phyloP scores from a whole-genome alignment of 2,113 vertebrate genomes.

The Cnemophilus loriae region DNA sequence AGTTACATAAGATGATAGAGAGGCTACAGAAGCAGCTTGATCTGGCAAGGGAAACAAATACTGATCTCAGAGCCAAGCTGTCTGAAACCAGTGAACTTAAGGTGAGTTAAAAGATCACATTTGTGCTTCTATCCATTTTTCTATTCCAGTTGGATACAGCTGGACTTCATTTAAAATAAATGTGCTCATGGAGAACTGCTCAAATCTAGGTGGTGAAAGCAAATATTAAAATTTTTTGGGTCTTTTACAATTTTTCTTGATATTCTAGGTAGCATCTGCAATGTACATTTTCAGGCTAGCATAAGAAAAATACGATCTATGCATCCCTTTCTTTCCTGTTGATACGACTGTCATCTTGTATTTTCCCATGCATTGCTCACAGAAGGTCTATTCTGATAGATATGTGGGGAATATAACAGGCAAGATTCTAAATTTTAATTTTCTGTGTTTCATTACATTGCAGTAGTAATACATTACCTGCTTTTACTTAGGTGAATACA shows the following conservation, averaged over 20 bases:
- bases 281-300: background rate
- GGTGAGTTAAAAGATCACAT: conserved; percentile 67
- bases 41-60: conserved; percentile 67
- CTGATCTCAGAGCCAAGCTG: conserved; percentile 82
- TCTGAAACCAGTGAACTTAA: conserved; percentile 85
- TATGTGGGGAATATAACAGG: background rate
- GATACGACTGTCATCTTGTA: background rate
- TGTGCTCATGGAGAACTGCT: background rate
- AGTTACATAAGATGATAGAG: conserved; percentile 81
- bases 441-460: background rate
- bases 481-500: background rate
- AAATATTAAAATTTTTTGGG: background rate
- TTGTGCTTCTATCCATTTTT: background rate
- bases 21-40: conserved; percentile 81
- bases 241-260: background rate
- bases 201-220: background rate
- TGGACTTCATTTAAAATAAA: background rate
- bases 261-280: background rate
- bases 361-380: background rate
- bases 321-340: background rate
- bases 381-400: background rate
- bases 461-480: background rate
- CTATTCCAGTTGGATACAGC: background rate
- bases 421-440: background rate
- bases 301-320: background rate